phyloP scores from a whole-genome alignment of 1,140 invertebrate species.

The Carcinoscorpius rotundicauda region DNA sequence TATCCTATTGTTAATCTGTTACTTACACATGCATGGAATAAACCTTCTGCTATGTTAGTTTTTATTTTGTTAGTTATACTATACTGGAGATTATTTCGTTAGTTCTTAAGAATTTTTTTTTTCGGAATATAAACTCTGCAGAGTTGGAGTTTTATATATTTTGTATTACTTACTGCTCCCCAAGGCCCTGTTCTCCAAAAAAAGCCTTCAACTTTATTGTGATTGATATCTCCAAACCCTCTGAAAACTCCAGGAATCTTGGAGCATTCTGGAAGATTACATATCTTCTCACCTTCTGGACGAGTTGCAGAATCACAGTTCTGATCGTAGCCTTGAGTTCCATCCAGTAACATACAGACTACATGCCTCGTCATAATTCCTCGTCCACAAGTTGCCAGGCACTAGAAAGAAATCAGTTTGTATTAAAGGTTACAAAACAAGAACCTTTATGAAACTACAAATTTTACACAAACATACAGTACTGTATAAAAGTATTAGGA shows the following conservation, averaged over 20 bases:
- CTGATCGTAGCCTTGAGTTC: constrained; percentile 4
- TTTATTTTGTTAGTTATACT: too few relatives aligned
- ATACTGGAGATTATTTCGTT: too few relatives aligned
- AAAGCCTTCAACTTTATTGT: constrained; percentile 20
- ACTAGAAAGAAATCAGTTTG: constrained; percentile 3
- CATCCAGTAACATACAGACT: constrained; percentile 7
- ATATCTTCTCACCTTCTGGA: constrained; percentile 5
- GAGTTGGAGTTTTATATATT: background rate
- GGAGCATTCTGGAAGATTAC: background rate
- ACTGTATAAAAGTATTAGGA: too few relatives aligned
- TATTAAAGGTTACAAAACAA: too few relatives aligned
- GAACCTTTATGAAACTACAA: too few relatives aligned
- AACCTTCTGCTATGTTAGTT: too few relatives aligned
- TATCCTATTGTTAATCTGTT: too few relatives aligned
- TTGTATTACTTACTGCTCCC: constrained; percentile 28
- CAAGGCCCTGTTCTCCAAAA: constrained; percentile 33
- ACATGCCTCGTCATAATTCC: constrained; percentile 25
- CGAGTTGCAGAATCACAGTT: constrained; percentile 1
- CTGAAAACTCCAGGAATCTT: background rate
- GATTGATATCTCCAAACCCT: constrained; percentile 2
- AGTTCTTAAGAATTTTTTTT: too few relatives aligned
- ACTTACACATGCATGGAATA: too few relatives aligned
- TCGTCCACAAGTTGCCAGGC: constrained; percentile 25
- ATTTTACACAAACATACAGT: too few relatives aligned
- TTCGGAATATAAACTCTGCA: too few relatives aligned